Conservation (phyloP, 2,888 invertebrate species). For the Campopleginae sp. region DNA sequence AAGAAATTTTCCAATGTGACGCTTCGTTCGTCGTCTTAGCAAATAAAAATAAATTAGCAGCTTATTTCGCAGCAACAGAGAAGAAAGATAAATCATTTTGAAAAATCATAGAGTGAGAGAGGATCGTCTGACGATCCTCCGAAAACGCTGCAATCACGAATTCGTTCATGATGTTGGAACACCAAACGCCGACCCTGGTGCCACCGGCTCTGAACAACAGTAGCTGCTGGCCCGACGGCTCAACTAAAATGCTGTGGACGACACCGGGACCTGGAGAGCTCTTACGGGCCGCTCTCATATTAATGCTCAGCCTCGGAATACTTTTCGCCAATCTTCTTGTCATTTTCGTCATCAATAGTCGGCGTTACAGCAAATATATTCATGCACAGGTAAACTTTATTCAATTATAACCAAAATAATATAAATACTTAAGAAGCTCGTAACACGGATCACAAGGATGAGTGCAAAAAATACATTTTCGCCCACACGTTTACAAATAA, state of each 20-base stretch:
- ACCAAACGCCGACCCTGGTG: slow-evolving; percentile 90
- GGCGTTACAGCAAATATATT: slow-evolving; percentile 93
- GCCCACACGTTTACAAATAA: neutral
- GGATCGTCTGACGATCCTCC: slow-evolving; percentile 60
- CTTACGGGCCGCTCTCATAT: slow-evolving; percentile 91
- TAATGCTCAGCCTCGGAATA: slow-evolving; percentile 91
- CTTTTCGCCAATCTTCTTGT: slow-evolving; percentile 92
- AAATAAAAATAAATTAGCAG: slow-evolving; percentile 35
- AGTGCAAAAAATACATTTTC: neutral
- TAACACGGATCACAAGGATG: neutral
- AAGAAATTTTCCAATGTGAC: slow-evolving; percentile 23
- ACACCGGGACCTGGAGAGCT: slow-evolving; percentile 89
- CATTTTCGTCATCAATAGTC: slow-evolving; percentile 93
- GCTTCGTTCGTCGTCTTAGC: slow-evolving; percentile 59
- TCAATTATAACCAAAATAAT: neutral
- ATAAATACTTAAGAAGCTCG: neutral
- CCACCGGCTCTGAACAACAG: slow-evolving; percentile 93
- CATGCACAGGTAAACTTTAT: slow-evolving; percentile 90
- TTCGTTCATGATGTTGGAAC: slow-evolving; percentile 86
- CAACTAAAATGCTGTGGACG: slow-evolving; percentile 84
- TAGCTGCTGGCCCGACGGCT: slow-evolving; percentile 90
- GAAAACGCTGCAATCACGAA: slow-evolving; percentile 55
- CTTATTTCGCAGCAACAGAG: neutral
- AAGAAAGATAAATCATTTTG: neutral
- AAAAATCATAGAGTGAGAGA: slow-evolving; percentile 15